Evolutionary conservation across 2,797 vertebrate species (phyloP), one percentile per base, ranked within the genome.

Genomic region (Remorina albescens): DNA sequence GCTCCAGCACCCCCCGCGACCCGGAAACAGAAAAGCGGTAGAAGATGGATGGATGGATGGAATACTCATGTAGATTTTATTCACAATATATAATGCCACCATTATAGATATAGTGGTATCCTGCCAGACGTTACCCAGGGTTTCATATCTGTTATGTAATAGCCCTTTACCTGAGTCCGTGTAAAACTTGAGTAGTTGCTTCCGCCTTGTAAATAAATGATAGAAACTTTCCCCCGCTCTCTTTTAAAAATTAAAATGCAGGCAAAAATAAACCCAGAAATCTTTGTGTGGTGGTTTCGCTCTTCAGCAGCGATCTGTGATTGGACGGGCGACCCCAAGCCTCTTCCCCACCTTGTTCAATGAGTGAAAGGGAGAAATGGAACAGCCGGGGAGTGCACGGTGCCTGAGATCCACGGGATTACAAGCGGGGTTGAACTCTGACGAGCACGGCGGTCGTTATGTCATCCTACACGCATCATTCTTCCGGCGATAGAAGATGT

Each of bases 401-500:
- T 26, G 64, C 80, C 64, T 67, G 77, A 61, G 81, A 88, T 80
- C 81, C 67, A 6, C 11, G 23, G 82, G 86, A 93, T 90, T 92
- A 90, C 80, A 68, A 50, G 76, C 32, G 79, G 81, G 53, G 10
- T 63, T 42, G 75, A 75, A n/a, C 49, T 26, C 67, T 54, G 86
- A 71, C 56, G 80, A 80, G 71, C 65, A 19, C n/a, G 74, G 16
- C 28, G 67, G 61, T 15, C 63, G 85, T 62, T 63, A 66, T 91
- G 89, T 88, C 89, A 89, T 72, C 30, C 71, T 57, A 51, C 19
- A 26, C 16, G 37, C 74, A 77, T 72, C 62, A 49, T 72, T 49
- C 82, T 77, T 66, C 75, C 69, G 68, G 81, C 58, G 49, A 81
- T 81, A 78, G 67, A 58, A 79, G 84, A 87, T 49, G 75, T 82